Evolutionary conservation across 2,888 invertebrate genomes (phyloP).

Genomic region (Luperina nickerlii): DNA sequence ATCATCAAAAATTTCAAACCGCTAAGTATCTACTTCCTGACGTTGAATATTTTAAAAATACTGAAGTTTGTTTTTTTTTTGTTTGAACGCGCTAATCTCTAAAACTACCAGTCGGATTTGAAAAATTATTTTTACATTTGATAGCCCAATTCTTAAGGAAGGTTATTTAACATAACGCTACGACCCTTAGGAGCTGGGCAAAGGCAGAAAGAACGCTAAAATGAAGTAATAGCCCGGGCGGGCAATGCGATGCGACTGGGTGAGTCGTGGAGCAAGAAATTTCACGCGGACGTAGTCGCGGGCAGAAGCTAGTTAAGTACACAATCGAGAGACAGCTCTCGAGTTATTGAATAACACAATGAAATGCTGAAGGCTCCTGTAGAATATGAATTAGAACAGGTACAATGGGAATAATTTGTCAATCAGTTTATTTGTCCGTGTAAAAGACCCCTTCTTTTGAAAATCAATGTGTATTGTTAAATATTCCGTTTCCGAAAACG

Average conservation of each 20-base stretch:
- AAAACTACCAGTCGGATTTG: background rate
- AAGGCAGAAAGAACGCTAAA: background rate
- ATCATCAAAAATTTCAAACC: no score
- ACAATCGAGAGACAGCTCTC: background rate
- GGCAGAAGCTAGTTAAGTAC: background rate
- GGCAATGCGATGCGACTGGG: no score
- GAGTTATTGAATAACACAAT: constrained; percentile 11
- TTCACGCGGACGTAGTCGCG: no score
- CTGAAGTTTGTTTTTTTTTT: background rate
- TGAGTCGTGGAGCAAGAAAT: background rate
- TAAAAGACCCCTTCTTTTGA: constrained; percentile 2
- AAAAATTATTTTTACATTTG: background rate
- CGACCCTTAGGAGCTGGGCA: background rate
- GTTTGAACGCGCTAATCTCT: background rate
- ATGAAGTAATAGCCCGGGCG: background rate
- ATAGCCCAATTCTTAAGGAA: background rate
- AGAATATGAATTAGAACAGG: constrained; percentile 15
- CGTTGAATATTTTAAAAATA: no score
- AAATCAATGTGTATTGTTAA: background rate
- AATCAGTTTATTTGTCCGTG: background rate
- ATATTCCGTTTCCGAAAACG: background rate
- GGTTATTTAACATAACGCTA: background rate
- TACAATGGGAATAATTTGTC: constrained; percentile 1
- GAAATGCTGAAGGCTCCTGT: background rate
- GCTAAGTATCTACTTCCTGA: no score